phyloP scores from a whole-genome alignment of 2,888 invertebrate species.

The Drosophila diplacantha region DNA sequence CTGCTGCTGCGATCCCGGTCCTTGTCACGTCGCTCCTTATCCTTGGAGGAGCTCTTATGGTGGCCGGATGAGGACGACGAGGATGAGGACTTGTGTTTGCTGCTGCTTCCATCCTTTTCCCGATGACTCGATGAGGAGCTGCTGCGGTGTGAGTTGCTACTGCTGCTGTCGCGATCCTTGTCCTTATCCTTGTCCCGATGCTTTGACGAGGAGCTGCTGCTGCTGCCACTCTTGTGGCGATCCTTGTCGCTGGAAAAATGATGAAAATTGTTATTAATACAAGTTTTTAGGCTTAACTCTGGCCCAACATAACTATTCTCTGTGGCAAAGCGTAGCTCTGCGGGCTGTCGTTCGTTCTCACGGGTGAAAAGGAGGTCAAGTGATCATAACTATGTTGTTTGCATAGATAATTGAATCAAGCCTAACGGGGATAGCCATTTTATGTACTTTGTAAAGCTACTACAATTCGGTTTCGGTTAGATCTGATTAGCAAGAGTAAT shows the following conservation, averaged over 20 bases:
- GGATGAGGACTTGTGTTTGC: conserved; percentile 77
- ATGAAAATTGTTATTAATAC: not conserved
- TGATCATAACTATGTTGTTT: conserved; percentile 2
- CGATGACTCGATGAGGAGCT: conserved; percentile 74
- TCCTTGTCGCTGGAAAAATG: conserved; percentile 71
- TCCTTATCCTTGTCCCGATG: conserved; percentile 76
- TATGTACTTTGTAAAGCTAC: not conserved
- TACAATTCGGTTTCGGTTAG: not conserved
- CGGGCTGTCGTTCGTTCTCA: not conserved
- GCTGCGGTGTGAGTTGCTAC: conserved; percentile 64
- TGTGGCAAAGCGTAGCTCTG: not conserved
- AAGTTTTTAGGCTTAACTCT: not conserved
- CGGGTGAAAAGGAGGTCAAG: conserved; percentile 16
- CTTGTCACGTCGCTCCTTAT: conserved; percentile 77
- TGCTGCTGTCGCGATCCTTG: conserved; percentile 76
- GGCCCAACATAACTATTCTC: not conserved
- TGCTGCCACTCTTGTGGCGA: conserved; percentile 78
- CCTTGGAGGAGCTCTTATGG: conserved; percentile 74
- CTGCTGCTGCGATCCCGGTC: conserved; percentile 77
- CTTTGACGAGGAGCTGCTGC: conserved; percentile 62
- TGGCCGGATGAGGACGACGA: conserved; percentile 76
- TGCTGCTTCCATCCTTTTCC: conserved; percentile 72
- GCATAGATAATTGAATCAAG: conserved; percentile 22
- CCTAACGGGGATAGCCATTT: not conserved
- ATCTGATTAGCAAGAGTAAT: not conserved